Conservation (phyloP, 2,888 invertebrate genomes). For the Phragmatobia fuliginosa region DNA sequence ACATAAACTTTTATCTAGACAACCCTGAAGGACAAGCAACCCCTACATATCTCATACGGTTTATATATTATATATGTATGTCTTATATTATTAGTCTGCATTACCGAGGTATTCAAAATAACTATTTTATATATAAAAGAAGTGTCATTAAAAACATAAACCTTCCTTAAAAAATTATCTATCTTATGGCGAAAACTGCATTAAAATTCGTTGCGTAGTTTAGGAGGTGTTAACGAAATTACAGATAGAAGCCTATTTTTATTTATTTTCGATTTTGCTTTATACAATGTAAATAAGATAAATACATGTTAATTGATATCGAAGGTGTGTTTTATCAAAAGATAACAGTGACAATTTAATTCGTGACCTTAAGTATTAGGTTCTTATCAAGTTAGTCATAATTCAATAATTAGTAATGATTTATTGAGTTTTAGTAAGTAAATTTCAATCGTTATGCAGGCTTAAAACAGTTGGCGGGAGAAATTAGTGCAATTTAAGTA, state of each 20-base stretch:
- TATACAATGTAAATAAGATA: background rate
- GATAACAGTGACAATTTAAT: constrained; percentile 6
- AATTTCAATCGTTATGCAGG: background rate
- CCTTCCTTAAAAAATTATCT: background rate
- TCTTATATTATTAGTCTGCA: no score
- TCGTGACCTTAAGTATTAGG: background rate
- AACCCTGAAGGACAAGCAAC: no score
- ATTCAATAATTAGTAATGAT: background rate
- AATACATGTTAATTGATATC: background rate
- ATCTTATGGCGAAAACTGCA: background rate
- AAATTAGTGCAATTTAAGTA: background rate
- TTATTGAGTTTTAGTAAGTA: background rate
- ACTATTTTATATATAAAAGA: no score
- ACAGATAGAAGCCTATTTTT: background rate
- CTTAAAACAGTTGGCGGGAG: background rate
- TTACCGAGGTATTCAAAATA: no score
- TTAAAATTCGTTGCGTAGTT: background rate
- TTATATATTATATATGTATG: no score
- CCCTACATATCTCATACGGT: no score
- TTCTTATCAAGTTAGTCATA: background rate
- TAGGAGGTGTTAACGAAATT: background rate
- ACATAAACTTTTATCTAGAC: no score
- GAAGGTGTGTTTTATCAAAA: background rate
- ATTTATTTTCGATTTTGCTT: no score
- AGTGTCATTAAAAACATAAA: background rate